phyloP scores from a whole-genome alignment of 2,797 vertebrate genomes.

The Xenopus petersii region DNA sequence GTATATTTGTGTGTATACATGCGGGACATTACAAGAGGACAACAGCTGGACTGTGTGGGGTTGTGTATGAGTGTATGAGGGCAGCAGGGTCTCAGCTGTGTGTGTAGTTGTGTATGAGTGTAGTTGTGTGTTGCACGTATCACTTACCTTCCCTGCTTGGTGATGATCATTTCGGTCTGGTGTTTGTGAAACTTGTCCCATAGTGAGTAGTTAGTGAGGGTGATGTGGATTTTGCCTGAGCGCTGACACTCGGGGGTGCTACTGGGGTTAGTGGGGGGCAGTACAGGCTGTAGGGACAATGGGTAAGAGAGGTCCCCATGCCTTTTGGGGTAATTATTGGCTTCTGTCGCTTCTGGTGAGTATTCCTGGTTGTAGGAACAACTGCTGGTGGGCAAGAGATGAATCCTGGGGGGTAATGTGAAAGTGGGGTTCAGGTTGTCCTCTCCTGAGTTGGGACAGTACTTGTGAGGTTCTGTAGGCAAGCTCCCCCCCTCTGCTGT shows the following conservation, averaged over 20 bases:
- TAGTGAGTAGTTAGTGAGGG: constrained; percentile 89
- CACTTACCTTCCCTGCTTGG: constrained; percentile 94
- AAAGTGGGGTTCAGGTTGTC: constrained; percentile 62
- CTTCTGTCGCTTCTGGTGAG: constrained; percentile 1
- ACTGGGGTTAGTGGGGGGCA: constrained; percentile 70
- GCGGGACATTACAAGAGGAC: no score
- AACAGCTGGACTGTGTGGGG: no score
- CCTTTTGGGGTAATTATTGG: constrained; percentile 20
- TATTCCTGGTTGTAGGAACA: constrained; percentile 39
- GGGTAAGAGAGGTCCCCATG: constrained; percentile 51
- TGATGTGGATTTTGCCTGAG: constrained; percentile 84
- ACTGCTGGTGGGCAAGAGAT: constrained; percentile 63
- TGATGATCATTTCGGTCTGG: constrained; percentile 98
- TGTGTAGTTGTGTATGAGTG: not conserved
- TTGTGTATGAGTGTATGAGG: no score
- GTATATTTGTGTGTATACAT: no score
- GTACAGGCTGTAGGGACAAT: constrained; percentile 66
- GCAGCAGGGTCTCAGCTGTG: no score
- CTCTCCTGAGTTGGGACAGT: constrained; percentile 49
- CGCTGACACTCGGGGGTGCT: constrained; percentile 79
- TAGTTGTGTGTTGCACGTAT: no score
- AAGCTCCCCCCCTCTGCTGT: not conserved
- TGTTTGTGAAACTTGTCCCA: constrained; percentile 97
- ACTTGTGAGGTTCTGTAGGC: constrained; percentile 18
- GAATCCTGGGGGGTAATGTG: constrained; percentile 71